These are phyloP conservation scores for Patella vulgata DNA, from an alignment of 1,140 invertebrate genomes.

Conservation along the genomic window DNA sequence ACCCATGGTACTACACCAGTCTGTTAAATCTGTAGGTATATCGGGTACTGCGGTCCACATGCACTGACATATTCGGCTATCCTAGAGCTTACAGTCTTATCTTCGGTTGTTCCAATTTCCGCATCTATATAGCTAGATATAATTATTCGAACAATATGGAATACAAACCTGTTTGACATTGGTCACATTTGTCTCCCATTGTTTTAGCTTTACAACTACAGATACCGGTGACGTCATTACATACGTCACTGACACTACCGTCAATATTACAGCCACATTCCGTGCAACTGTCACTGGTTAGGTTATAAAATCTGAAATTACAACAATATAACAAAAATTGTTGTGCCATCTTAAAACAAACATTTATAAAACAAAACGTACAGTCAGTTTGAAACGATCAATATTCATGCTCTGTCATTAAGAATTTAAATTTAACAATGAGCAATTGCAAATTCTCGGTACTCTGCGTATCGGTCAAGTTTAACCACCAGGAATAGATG, in stretches of 20 bases:
- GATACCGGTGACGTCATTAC: conserved; percentile 9
- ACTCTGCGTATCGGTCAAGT: no score
- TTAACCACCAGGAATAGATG: no score
- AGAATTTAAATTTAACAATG: background rate
- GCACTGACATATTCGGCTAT: no score
- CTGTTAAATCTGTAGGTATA: no score
- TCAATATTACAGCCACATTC: conserved; percentile 15
- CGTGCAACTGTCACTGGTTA: conserved; percentile 16
- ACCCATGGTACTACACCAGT: no score
- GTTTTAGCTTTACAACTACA: conserved; percentile 14
- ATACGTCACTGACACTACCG: conserved; percentile 15
- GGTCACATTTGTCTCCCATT: conserved; percentile 11
- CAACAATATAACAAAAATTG: background rate
- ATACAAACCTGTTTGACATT: conserved; percentile 19
- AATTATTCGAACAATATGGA: no score
- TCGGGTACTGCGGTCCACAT: no score
- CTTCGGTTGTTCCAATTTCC: no score
- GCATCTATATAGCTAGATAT: no score
- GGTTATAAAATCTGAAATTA: conserved; percentile 15
- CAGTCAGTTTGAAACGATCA: background rate
- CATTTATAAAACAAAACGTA: background rate
- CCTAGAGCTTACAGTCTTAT: no score
- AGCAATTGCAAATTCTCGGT: no score
- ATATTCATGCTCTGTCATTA: background rate
- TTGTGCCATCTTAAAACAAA: background rate